Percentiles rank a stretch among this genome's conserved stretches.
phyloP scores from a whole-genome alignment of 2,888 invertebrate species.

The Thysanoteuthis rhombus region DNA sequence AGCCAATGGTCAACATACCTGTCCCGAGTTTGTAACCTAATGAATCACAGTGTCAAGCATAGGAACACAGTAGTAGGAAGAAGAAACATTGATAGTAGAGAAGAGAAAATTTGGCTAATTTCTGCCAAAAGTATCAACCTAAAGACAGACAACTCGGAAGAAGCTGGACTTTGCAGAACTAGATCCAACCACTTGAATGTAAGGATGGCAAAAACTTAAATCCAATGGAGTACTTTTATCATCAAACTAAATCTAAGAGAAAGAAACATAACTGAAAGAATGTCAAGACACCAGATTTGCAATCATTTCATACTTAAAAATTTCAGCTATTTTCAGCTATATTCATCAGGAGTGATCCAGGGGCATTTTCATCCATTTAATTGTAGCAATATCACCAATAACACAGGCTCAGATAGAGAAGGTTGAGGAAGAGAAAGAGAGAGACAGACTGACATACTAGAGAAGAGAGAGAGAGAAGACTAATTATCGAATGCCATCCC shows the following conservation, averaged over 20 bases:
- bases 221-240: not conserved
- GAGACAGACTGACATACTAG: not conserved
- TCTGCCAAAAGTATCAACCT: not conserved
- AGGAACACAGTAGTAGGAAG: not conserved
- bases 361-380: not conserved
- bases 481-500: not conserved
- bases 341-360: not conserved
- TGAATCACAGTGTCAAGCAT: slow-evolving; percentile 22
- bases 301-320: not conserved
- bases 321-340: not conserved
- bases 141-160: not conserved
- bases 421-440: not conserved
- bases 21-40: slow-evolving; percentile 27
- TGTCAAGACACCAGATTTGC: not conserved
- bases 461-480: too few species aligned
- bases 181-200: not conserved
- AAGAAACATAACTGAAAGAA: too few species aligned
- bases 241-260: not conserved
- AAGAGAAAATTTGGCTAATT: not conserved
- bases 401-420: not conserved
- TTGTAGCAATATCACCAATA: not conserved
- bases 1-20: slow-evolving; percentile 23
- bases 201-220: not conserved
- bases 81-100: not conserved
- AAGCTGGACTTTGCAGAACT: not conserved